Conservation (phyloP, 2,113 vertebrate genomes). For the Maccullochella peelii region DNA sequence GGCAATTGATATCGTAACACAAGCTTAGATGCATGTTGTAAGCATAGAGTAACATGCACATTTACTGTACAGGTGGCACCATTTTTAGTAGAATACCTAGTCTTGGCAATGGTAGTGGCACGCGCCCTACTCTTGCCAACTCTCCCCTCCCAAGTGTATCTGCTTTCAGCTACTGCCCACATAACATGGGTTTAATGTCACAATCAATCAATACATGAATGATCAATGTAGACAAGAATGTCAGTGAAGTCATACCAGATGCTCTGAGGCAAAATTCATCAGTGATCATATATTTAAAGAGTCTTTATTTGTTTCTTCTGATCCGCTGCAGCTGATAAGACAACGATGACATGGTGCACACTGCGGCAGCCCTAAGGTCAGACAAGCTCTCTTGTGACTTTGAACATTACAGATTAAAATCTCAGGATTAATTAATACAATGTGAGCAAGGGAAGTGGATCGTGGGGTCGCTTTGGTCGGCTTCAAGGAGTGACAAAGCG, state of each 20-base stretch:
- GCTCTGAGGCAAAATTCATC: conserved; percentile 1
- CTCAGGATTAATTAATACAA: neutral
- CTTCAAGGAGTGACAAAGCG: neutral
- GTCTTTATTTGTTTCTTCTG: conserved; percentile 14
- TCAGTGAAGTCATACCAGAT: neutral
- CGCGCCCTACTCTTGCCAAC: neutral
- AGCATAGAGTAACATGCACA: neutral
- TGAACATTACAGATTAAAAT: neutral
- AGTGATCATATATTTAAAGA: conserved; percentile 35
- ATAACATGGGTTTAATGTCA: conserved; percentile 41
- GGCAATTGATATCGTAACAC: neutral
- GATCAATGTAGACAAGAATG: conserved; percentile 19
- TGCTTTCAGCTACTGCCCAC: conserved; percentile 22
- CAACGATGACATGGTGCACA: neutral
- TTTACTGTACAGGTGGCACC: neutral
- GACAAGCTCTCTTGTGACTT: neutral
- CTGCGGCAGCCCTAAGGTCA: conserved; percentile 18
- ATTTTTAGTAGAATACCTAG: neutral
- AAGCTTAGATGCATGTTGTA: neutral
- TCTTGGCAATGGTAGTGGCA: neutral
- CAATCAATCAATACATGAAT: conserved; percentile 26
- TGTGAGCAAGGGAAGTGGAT: neutral
- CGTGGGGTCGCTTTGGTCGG: neutral
- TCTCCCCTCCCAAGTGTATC: neutral
- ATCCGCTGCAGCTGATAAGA: conserved; percentile 20